Evolutionary conservation across 2,888 invertebrate species (phyloP).

Genomic region (Alcis repandata): DNA sequence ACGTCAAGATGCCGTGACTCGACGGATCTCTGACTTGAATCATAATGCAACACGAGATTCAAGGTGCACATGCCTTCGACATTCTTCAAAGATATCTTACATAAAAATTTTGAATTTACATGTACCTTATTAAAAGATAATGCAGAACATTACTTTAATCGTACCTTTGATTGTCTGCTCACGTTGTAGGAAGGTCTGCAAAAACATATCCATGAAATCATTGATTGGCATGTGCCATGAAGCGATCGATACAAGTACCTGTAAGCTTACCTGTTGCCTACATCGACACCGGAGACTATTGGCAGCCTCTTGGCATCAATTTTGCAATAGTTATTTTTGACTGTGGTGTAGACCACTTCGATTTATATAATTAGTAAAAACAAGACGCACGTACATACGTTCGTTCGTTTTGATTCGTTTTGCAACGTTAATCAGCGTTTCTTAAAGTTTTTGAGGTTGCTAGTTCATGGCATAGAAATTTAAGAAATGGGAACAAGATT

Average conservation of each 20-base stretch:
- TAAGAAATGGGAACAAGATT: conserved; percentile 61
- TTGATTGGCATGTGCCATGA: conserved; percentile 40
- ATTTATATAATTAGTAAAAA: conserved; percentile 34
- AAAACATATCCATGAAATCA: conserved; percentile 48
- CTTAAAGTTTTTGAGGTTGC: conserved; percentile 69
- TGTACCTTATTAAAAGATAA: conserved; percentile 44
- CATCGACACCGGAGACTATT: background rate
- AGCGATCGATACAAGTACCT: conserved; percentile 18
- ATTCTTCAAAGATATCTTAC: conserved; percentile 36
- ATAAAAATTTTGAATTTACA: conserved; percentile 42
- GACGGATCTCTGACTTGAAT: conserved; percentile 70
- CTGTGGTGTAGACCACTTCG: background rate
- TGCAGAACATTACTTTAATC: conserved; percentile 38
- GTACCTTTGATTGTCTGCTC: conserved; percentile 36
- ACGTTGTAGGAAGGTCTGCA: conserved; percentile 39
- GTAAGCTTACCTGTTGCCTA: background rate
- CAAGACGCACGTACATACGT: too few species aligned
- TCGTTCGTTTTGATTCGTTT: conserved; percentile 66
- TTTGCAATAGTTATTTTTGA: conserved; percentile 32
- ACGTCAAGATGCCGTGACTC: conserved; percentile 67
- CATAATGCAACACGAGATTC: conserved; percentile 71
- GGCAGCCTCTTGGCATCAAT: background rate
- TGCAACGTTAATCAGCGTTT: conserved; percentile 67
- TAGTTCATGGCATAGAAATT: conserved; percentile 66
- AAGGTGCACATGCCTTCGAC: conserved; percentile 59